Base-by-base conservation (phyloP, 2,113 vertebrate genomes). In the Trematocara marginatum region DNA sequence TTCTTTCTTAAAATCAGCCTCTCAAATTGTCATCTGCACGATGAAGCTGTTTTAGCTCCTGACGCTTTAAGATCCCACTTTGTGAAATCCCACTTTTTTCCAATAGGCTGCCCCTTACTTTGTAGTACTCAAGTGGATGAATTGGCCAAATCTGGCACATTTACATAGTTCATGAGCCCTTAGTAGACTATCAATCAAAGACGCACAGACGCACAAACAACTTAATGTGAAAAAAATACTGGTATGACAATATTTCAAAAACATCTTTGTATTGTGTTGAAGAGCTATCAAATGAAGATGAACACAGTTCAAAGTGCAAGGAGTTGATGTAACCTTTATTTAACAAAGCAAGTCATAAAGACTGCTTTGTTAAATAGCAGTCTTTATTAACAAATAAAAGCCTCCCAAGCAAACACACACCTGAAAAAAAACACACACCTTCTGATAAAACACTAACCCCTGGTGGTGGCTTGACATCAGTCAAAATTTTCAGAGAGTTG, bases 231-330 rank as follows among this genome's bases (percentile, higher is more conserved):
- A 31, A 49, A 12, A 47, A 47, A 29, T 49, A 2, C 69, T 7
- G 2, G 6, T 0, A 31, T 3, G 42, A 31, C 5, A 16, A 16
- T 18, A 49, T 74, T 7, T n/a, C 26, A 18, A 16, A 76, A 76
- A 47, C 0, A 49, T 76, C 1, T 76, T 18, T 76, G 6, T 5
- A 7, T 49, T 74, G n/a, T 31, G 6, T n/a, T 49, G 0, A 49
- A 13, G 23, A 18, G 26, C 0, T 76, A 3, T 47, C 26, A n/a
- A 51, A 31, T n/a, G 45, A 49, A n/a, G 26, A 7, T 12, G 16
- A 76, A 31, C 23, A 18, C 3, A 3, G 42, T 26, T 29, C 42
- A 76, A 29, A 15, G 26, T 49, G 9, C 26, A 51, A 18, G 26
- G 10, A 34, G 26, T 12, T 26, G 16, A 31, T 76, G 6, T 76